phyloP scores from a whole-genome alignment of 2,888 invertebrate genomes.

The Macropis europaea region DNA sequence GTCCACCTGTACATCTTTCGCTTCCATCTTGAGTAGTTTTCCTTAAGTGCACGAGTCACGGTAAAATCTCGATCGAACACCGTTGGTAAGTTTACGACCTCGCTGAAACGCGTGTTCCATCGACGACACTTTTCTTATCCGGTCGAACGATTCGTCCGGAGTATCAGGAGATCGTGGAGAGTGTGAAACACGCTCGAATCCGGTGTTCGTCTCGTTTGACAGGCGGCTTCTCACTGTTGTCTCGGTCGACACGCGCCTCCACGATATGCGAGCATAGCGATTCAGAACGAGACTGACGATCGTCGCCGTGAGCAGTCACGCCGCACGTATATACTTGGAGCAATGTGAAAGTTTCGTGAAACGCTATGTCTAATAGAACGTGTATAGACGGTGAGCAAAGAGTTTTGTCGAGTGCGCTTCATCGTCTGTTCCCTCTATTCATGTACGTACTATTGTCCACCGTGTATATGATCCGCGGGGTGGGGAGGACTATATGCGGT shows the following conservation, averaged over 20 bases:
- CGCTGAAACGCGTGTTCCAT: neutral
- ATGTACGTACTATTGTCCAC: no score
- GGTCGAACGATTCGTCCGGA: no score
- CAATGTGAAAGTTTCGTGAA: conserved; percentile 42
- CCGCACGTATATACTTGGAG: conserved; percentile 23
- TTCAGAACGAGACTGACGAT: neutral
- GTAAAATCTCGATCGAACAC: neutral
- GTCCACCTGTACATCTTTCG: neutral
- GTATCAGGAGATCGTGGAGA: no score
- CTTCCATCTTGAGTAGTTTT: conserved; percentile 8
- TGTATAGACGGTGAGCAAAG: no score
- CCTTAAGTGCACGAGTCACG: neutral
- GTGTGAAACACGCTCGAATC: neutral
- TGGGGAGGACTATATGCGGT: no score
- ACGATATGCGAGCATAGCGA: conserved; percentile 10
- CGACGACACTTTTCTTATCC: neutral
- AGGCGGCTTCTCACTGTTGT: conserved; percentile 24
- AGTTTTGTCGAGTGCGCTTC: no score
- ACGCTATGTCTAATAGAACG: no score
- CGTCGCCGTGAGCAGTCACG: neutral
- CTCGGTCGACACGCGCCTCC: conserved; percentile 8
- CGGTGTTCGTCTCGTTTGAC: neutral
- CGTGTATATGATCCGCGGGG: no score
- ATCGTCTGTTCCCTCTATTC: no score
- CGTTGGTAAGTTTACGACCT: neutral